These are phyloP conservation scores for Calephelis virginiensis DNA, from an alignment of 1,140 invertebrate species.

Conservation along the genomic window DNA sequence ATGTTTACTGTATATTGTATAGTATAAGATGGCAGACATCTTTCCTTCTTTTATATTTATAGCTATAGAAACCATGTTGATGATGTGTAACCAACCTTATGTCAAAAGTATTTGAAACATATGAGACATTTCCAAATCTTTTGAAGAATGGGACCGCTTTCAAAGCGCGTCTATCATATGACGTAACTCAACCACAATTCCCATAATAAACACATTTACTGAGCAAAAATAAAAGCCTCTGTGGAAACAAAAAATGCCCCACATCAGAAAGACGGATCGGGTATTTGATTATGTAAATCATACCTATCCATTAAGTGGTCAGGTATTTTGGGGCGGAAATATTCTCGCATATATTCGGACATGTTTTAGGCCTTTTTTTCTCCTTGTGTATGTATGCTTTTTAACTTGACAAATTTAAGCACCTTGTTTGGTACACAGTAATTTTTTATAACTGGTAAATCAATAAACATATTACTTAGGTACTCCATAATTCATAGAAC, in stretches of 20 bases:
- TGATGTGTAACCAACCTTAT: too few species aligned
- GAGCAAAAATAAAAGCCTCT: background rate
- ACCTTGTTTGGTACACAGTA: too few species aligned
- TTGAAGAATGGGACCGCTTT: background rate
- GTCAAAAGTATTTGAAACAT: background rate
- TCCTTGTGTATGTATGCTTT: background rate
- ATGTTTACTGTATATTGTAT: too few species aligned
- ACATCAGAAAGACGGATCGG: slow-evolving; percentile 5
- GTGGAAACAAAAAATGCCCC: slow-evolving; percentile 8
- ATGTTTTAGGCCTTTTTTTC: background rate
- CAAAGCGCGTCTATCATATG: background rate
- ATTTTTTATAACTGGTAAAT: too few species aligned
- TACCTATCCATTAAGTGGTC: background rate
- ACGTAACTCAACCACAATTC: background rate
- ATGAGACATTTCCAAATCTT: background rate
- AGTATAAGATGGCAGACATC: too few species aligned
- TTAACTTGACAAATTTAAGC: too few species aligned
- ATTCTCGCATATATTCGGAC: background rate
- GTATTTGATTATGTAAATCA: slow-evolving; percentile 11
- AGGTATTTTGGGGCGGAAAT: slow-evolving; percentile 7
- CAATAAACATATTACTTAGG: too few species aligned
- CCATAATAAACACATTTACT: slow-evolving; percentile 5
- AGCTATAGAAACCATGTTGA: too few species aligned
- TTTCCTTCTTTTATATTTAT: too few species aligned
- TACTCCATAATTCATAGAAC: too few species aligned